Base-by-base conservation (phyloP, 1,140 invertebrate genomes). In the Listronotus bonariensis region DNA sequence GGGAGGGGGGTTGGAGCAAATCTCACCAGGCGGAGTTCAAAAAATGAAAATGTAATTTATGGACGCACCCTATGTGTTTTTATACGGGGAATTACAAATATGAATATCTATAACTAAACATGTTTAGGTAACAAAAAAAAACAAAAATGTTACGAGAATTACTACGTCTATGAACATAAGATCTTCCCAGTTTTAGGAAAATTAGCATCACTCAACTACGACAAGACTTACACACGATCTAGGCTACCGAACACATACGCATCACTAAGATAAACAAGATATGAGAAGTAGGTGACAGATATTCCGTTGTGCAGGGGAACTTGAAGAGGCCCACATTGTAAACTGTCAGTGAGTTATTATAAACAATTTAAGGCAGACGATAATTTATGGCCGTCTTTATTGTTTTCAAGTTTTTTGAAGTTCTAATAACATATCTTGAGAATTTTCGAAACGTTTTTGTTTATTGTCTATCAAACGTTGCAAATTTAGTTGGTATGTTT, bases 371-470 rank as follows among this genome's bases (percentile, higher is more conserved):
- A n/a, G 70, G 64, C 68, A 65, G 66, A n/a, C 69, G 71, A 61
- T 72, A 72, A 72, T 72, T 72, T 72, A 72, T 72, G 67, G 62
- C 58, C 62, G 68, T 68, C 69, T 72, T 72, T 72, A 72, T 72
- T 72, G 68, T 72, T 72, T 72, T 68, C 65, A 56, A 55, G 55
- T 51, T 65, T 57, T 57, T 65, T 49, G 36, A 65, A 51, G 42
- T 51, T 55, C n/a, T 6, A 12, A 34, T 12, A 32, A 7, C 20
- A 31, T 4, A n/a, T 12, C 32, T 6, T 40, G 20, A n/a, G 20
- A 9, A 53, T 34, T 12, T 53, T 53, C 11, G 10, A 49, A 49
- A 17, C n/a, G 14, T 4, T 42, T n/a, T 42, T 12, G 11, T n/a
- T 42, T 12, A 42, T 42, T 5, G 32, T 34, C 32, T 34, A 34